These are phyloP conservation scores for Nesospiza acunhae DNA, from an alignment of 2,113 vertebrate genomes.

Conservation along the genomic window DNA sequence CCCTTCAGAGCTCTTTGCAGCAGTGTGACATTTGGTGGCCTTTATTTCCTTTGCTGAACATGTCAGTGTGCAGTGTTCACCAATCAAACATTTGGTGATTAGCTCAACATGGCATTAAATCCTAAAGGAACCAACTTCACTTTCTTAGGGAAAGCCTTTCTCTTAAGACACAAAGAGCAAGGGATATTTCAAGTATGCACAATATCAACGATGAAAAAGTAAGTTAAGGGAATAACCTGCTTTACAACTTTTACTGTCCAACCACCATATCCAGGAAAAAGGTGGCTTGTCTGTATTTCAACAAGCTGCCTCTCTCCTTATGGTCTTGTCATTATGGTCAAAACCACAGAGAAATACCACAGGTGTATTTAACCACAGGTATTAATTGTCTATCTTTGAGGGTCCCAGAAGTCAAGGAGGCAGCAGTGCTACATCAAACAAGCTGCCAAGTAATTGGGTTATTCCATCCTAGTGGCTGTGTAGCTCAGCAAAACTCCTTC, in stretches of 20 bases:
- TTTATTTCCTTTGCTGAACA: background rate
- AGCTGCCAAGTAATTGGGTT: background rate
- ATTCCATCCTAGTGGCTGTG: background rate
- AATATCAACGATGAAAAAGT: fast-evolving
- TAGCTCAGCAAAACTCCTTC: background rate
- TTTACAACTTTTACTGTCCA: background rate
- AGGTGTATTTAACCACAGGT: background rate
- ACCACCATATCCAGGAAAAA: background rate
- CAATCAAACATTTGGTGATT: background rate
- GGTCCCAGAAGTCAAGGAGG: fast-evolving
- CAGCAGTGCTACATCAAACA: background rate
- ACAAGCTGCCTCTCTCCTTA: background rate
- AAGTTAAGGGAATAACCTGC: background rate
- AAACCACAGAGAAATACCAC: background rate
- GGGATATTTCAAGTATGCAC: background rate
- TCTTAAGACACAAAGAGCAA: background rate
- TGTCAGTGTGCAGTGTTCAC: background rate
- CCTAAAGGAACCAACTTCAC: background rate
- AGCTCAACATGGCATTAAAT: background rate
- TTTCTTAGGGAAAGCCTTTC: background rate
- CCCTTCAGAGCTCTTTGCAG: background rate
- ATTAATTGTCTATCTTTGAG: background rate
- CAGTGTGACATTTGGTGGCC: background rate
- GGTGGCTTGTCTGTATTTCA: background rate
- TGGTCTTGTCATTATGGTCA: background rate